These are phyloP conservation scores for Junonia oenone DNA, from an alignment of 2,888 invertebrate genomes.

Conservation along the genomic window DNA sequence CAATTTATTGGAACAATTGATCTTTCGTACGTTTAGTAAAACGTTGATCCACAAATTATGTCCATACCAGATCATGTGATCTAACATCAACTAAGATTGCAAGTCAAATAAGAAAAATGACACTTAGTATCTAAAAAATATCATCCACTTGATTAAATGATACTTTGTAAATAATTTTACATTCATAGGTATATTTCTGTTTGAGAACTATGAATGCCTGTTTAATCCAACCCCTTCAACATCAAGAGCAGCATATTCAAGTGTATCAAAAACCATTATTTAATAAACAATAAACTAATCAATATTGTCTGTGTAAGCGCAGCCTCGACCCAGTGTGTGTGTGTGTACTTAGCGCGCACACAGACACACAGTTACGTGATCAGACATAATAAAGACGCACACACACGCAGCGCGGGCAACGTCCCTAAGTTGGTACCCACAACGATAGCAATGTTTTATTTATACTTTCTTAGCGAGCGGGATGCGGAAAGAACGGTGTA, in stretches of 20 bases:
- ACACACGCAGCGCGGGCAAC: slow-evolving; percentile 58
- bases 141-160: no score
- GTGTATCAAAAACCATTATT: not conserved
- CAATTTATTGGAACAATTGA: no score
- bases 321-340: slow-evolving; percentile 43
- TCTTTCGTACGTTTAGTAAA: no score
- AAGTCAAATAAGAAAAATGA: no score
- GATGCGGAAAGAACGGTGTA: slow-evolving; percentile 43
- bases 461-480: slow-evolving; percentile 70
- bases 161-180: no score
- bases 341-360: slow-evolving; percentile 64
- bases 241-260: not conserved
- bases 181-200: no score
- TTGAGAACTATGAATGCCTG: no score
- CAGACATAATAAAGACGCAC: slow-evolving; percentile 53
- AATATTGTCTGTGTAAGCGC: slow-evolving; percentile 41
- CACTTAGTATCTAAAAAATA: no score
- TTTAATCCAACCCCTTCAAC: no score
- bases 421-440: slow-evolving; percentile 57
- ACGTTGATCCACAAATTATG: no score
- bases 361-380: slow-evolving; percentile 47
- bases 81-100: no score
- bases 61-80: no score
- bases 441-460: slow-evolving; percentile 72
- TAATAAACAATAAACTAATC: slow-evolving; percentile 7